Percentiles rank a stretch among this genome's conserved stretches.
These are phyloP conservation scores for Tenthredo scrophulariae DNA, from an alignment of 2,888 invertebrate genomes.

Conservation along the genomic window DNA sequence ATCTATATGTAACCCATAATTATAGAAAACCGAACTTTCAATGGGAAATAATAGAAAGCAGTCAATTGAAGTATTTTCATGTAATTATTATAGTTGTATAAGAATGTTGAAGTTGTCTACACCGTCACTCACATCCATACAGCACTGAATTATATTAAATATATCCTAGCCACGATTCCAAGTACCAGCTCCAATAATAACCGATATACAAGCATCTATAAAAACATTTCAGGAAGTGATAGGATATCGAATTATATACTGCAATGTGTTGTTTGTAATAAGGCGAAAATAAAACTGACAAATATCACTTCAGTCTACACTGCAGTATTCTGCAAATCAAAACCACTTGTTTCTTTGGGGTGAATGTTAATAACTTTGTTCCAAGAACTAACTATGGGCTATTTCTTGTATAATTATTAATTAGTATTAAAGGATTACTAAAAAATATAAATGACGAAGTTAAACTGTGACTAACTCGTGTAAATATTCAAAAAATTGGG, in stretches of 20 bases:
- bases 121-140: neutral
- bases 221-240: neutral
- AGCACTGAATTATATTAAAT: neutral
- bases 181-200: neutral
- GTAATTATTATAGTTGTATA: constrained; percentile 5
- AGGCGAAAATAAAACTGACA: constrained; percentile 32
- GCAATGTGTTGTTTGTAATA: constrained; percentile 25
- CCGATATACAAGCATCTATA: neutral
- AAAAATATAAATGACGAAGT: neutral
- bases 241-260: neutral
- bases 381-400: neutral
- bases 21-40: constrained; percentile 25
- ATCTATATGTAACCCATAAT: constrained; percentile 4
- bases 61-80: constrained; percentile 2
- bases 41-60: constrained; percentile 41
- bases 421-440: neutral
- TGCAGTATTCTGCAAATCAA: neutral
- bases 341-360: neutral
- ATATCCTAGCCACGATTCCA: neutral
- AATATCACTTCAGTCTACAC: neutral
- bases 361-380: neutral
- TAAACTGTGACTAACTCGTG: constrained; percentile 4
- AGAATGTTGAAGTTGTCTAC: neutral
- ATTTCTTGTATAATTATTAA: neutral
- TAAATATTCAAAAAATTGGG: neutral